Base-by-base conservation (phyloP, 2,113 vertebrate species). In the Ceyx cyanopectus region DNA sequence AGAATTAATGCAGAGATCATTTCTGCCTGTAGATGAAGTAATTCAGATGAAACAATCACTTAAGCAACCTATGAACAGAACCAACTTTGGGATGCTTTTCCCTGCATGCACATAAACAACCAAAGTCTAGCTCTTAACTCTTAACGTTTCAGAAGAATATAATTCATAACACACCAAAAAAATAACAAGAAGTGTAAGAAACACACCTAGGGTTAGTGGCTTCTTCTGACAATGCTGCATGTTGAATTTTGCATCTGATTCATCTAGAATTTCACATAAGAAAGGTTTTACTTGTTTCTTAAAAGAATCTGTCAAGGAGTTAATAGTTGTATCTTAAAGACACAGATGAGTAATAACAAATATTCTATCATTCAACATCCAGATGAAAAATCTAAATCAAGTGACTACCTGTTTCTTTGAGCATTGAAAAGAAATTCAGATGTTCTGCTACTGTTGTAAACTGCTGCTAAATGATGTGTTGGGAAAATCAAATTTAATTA, bases 401-500 rank as follows among this genome's bases (percentile, higher is more conserved):
- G 40, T 50, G 56, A 70, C 80, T 83, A 32, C 56, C 12, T 45
- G 30, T 82, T 92, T 83, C 43, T 90, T 43, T 81, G 58, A 61
- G 83, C 4, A 2, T 24, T 53, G 29, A 61, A 58, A 75, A 40
- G 75, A 63, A 72, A 54, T 24, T 73, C 34, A 72, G 19, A 67
- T 57, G 29, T 78, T 86, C 3, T 15, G 19, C 34, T 79, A 54
- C 54, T 94, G 82, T 77, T 92, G 45, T 92, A 69, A 92, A 91
- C 86, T 80, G 24, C 75, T 85, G 79, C 72, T 95, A 46, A 92
- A 65, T 80, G 62, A 56, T 16, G 45, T 73, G 37, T 73, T 66
- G 73, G 43, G 90, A 74, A 96, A 93, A 88, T 91, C 65, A 88
- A 80, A 84, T 56, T 83, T 87, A 88, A 92, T 86, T 93, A 81